Percentiles rank a stretch among this genome's conserved stretches.
Evolutionary conservation across 2,113 vertebrate species (phyloP).

Genomic region (Mobula hypostoma): DNA sequence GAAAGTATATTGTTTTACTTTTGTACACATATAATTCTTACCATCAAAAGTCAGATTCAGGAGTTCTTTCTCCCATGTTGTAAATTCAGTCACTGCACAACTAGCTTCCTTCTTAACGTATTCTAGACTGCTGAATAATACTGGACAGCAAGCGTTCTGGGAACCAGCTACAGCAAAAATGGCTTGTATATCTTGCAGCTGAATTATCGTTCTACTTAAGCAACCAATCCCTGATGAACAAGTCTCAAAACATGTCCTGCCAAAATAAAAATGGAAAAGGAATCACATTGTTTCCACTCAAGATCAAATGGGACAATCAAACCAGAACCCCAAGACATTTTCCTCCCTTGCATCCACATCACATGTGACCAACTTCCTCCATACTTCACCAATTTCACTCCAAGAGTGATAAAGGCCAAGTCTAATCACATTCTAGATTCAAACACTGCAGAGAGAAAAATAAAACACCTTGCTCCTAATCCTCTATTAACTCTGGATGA

Average conservation of each 20-base stretch:
- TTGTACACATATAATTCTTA: conserved; percentile 40
- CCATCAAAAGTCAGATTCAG: conserved; percentile 54
- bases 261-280: conserved; percentile 44
- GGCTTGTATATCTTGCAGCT: conserved; percentile 64
- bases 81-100: conserved; percentile 63
- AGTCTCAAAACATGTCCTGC: conserved; percentile 72
- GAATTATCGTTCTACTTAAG: conserved; percentile 60
- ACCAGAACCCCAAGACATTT: background rate
- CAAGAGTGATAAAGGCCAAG: background rate
- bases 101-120: conserved; percentile 68
- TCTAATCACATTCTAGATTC: background rate
- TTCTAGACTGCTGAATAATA: conserved; percentile 64
- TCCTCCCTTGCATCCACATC: background rate
- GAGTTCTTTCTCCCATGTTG: conserved; percentile 71
- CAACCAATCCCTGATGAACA: conserved; percentile 65
- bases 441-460: background rate
- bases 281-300: background rate
- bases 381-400: background rate
- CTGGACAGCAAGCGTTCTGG: conserved; percentile 46
- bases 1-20: background rate
- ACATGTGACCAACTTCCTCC: background rate
- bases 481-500: background rate
- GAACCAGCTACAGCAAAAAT: conserved; percentile 61
- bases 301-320: background rate
- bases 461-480: background rate